phyloP scores from a whole-genome alignment of 2,888 invertebrate genomes.

The Hypolimnas misippus region DNA sequence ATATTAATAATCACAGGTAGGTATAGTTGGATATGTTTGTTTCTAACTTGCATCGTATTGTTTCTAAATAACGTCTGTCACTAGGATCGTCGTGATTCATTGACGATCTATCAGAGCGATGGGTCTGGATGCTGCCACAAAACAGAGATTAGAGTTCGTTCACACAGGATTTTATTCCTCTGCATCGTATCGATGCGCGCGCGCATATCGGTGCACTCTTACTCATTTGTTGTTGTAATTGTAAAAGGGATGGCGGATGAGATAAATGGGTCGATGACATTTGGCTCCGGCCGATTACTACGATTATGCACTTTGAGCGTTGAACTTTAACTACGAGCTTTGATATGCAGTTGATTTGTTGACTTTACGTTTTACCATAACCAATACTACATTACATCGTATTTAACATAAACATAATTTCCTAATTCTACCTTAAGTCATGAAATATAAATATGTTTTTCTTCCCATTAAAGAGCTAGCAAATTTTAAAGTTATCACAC shows the following conservation, averaged over 20 bases:
- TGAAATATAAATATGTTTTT: no score
- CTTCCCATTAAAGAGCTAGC: no score
- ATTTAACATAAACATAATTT: neutral
- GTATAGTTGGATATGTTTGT: neutral
- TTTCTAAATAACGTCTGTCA: conserved; percentile 34
- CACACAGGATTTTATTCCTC: conserved; percentile 84
- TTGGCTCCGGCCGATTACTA: conserved; percentile 81
- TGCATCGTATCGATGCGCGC: conserved; percentile 76
- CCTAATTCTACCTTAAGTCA: neutral
- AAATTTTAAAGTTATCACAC: no score
- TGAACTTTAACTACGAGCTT: conserved; percentile 77
- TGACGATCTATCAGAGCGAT: conserved; percentile 63
- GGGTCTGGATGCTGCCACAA: conserved; percentile 76
- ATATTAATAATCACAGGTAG: neutral
- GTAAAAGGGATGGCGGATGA: conserved; percentile 84
- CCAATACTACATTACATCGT: no score
- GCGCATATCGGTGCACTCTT: conserved; percentile 80
- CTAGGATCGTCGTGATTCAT: conserved; percentile 46
- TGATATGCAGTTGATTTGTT: conserved; percentile 50
- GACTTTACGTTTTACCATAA: conserved; percentile 19
- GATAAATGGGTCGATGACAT: conserved; percentile 84
- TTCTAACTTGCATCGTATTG: conserved; percentile 13
- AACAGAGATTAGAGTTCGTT: conserved; percentile 83
- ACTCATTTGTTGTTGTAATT: conserved; percentile 84
- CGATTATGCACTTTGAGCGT: conserved; percentile 84